These are phyloP conservation scores for Nasonovia ribisnigri DNA, from an alignment of 2,888 invertebrate species.

Conservation along the genomic window DNA sequence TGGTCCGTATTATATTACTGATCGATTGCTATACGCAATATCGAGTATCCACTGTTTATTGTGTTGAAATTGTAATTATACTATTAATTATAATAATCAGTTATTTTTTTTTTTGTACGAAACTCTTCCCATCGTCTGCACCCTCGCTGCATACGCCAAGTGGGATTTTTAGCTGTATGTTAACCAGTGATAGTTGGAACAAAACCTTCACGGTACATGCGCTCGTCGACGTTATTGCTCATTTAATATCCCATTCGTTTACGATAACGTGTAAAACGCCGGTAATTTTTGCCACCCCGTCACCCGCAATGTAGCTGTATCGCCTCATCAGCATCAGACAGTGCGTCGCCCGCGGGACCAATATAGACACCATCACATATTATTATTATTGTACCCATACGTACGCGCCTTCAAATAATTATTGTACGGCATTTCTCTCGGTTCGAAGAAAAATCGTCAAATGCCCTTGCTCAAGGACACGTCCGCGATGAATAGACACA, in stretches of 20 bases:
- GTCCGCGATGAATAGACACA: slow-evolving; percentile 34
- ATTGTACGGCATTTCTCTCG: not conserved
- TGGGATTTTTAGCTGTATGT: not conserved
- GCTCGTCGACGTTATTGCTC: not conserved
- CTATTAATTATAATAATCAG: not conserved
- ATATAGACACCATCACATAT: not conserved
- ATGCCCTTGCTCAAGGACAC: slow-evolving; percentile 60
- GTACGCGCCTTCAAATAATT: not conserved
- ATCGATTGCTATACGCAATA: not conserved
- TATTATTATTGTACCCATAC: too few relatives aligned
- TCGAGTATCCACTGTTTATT: not conserved
- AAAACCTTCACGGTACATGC: not conserved
- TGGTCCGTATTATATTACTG: not conserved
- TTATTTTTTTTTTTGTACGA: not conserved
- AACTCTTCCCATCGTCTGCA: not conserved
- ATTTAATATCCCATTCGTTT: not conserved
- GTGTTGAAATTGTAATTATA: not conserved
- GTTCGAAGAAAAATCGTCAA: slow-evolving; percentile 42
- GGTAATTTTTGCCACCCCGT: not conserved
- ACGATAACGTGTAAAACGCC: not conserved
- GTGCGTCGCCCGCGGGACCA: not conserved
- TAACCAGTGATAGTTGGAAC: not conserved
- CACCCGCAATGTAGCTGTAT: not conserved
- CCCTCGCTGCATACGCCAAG: not conserved
- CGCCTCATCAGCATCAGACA: not conserved